Percentiles rank a stretch among this genome's conserved stretches.
These are phyloP conservation scores for Synaphobranchus kaupii DNA, from an alignment of 2,797 vertebrate species.

Conservation along the genomic window DNA sequence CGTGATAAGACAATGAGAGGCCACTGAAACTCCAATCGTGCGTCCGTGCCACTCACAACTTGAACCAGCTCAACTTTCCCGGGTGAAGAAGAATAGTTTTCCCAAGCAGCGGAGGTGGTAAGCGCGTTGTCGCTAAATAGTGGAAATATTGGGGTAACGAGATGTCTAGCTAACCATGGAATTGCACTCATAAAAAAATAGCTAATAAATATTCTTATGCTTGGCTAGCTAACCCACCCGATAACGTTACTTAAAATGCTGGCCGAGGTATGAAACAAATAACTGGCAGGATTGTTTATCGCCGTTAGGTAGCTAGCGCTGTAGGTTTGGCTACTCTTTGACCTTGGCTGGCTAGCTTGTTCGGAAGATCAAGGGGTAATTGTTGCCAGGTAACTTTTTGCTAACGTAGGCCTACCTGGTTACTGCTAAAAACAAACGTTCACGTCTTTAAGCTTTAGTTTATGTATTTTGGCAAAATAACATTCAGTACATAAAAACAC, in stretches of 20 bases:
- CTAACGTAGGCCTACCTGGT: too few species aligned
- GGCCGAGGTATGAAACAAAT: background rate
- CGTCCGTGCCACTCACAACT: background rate
- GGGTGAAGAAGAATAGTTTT: background rate
- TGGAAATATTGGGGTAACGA: background rate
- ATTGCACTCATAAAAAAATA: background rate
- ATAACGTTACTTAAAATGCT: too few species aligned
- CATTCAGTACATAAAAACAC: too few species aligned
- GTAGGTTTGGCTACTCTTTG: background rate
- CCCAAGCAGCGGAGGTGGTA: background rate
- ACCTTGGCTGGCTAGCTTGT: background rate
- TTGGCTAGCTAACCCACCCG: too few species aligned
- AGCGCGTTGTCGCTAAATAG: background rate
- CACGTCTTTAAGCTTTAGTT: too few species aligned
- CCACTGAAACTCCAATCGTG: too few species aligned
- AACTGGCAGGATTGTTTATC: background rate
- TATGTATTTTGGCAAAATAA: too few species aligned
- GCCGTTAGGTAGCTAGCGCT: background rate
- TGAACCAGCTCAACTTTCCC: background rate
- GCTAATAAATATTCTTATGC: too few species aligned
- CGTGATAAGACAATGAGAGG: background rate
- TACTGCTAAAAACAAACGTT: too few species aligned
- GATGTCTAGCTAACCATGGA: background rate
- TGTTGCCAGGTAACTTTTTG: background rate
- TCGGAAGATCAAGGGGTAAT: background rate